Conservation (phyloP, 2,888 invertebrate species). For the Ptychoptera contaminata region DNA sequence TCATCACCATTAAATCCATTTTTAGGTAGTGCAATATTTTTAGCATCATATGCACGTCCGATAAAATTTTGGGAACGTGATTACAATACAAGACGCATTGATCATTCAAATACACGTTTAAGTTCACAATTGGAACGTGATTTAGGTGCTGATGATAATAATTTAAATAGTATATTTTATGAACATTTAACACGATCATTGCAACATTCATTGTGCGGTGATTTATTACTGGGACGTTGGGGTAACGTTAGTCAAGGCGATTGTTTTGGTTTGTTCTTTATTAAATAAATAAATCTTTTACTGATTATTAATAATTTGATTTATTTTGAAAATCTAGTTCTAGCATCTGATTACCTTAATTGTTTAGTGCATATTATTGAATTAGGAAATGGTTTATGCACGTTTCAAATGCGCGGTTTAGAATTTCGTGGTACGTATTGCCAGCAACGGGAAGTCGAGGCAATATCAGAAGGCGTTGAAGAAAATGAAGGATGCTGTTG, state of each 20-base stretch:
- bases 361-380: constrained; percentile 96
- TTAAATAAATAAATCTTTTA: constrained; percentile 3
- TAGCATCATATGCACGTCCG: constrained; percentile 96
- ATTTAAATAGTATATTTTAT: constrained; percentile 97
- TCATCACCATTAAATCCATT: constrained; percentile 96
- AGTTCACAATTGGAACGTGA: constrained; percentile 91
- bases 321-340: constrained; percentile 39
- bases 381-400: constrained; percentile 93
- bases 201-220: constrained; percentile 90
- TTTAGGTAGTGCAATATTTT: constrained; percentile 93
- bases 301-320: neutral
- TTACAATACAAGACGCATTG: constrained; percentile 92
- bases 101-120: constrained; percentile 91
- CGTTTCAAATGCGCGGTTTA: constrained; percentile 92
- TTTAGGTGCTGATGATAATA: constrained; percentile 88
- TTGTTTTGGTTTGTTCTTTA: constrained; percentile 53
- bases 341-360: constrained; percentile 96
- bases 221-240: constrained; percentile 85
- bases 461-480: constrained; percentile 93
- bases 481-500: constrained; percentile 93
- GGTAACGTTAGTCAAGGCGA: constrained; percentile 94
- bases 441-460: constrained; percentile 96
- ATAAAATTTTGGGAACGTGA: constrained; percentile 99
- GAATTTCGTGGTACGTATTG: constrained; percentile 99
- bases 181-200: constrained; percentile 93